A percentile compares a stretch with the other conserved stretches of the same genome.
Conservation (phyloP, 1,140 invertebrate genomes). For the Drosophila auraria region DNA sequence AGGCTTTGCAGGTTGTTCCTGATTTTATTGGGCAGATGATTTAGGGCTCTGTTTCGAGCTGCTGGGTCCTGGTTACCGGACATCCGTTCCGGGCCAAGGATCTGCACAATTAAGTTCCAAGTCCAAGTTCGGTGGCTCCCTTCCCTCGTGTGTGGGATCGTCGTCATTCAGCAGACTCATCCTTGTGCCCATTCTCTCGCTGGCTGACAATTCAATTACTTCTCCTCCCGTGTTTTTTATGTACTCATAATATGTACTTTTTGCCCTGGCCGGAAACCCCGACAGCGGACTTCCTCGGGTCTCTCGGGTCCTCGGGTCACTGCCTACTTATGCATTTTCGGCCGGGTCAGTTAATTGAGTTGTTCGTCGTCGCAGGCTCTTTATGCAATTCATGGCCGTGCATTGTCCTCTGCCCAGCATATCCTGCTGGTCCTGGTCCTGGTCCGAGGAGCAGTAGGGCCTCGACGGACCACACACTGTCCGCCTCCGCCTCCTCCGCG, state of each 20-base stretch:
- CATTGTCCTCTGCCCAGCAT: conserved; percentile 65
- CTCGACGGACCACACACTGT: conserved; percentile 64
- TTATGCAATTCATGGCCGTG: conserved; percentile 76
- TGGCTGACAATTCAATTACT: conserved; percentile 44
- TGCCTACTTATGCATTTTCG: conserved; percentile 64
- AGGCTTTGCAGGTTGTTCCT: background rate
- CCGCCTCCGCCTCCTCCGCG: conserved; percentile 3
- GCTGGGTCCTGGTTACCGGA: conserved; percentile 25
- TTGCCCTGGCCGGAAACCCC: conserved; percentile 60
- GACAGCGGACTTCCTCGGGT: conserved; percentile 42
- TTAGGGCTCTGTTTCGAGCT: background rate
- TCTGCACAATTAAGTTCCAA: conserved; percentile 32
- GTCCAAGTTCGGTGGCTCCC: conserved; percentile 28
- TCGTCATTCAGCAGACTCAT: conserved; percentile 27
- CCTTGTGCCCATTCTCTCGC: conserved; percentile 13
- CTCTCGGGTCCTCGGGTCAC: conserved; percentile 31
- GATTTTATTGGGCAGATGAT: background rate
- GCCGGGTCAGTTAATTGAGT: conserved; percentile 67
- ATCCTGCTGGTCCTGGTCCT: conserved; percentile 63
- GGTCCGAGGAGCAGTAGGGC: background rate
- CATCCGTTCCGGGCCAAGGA: conserved; percentile 26
- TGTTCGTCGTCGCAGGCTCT: conserved; percentile 52
- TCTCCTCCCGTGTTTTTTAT: conserved; percentile 3
- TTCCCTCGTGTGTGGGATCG: conserved; percentile 26
- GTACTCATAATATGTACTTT: background rate